Conservation (phyloP, 2,113 vertebrate species). For the Motacilla alba region DNA sequence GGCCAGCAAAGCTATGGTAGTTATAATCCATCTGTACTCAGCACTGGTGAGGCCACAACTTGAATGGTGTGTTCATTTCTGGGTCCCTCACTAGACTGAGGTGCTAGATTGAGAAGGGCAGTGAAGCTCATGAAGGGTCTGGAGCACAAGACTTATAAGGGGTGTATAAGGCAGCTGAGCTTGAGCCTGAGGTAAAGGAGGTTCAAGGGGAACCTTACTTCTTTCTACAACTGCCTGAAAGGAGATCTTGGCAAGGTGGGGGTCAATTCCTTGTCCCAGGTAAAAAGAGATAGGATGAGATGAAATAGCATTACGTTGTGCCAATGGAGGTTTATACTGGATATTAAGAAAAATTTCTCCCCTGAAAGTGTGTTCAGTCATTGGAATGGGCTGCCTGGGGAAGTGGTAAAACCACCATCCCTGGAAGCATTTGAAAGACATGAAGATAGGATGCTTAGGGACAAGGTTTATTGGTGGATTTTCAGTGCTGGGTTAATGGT, state of each 20-base stretch:
- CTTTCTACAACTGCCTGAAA: neutral
- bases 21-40: accelerated
- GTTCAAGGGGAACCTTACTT: accelerated
- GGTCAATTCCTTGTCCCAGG: accelerated
- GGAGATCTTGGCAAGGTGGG: accelerated
- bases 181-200: neutral
- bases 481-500: accelerated
- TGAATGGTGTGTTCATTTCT: neutral
- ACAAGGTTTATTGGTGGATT: neutral
- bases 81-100: neutral
- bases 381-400: neutral
- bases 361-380: accelerated
- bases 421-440: accelerated
- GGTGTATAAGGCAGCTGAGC: accelerated
- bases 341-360: neutral
- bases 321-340: neutral
- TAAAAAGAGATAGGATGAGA: accelerated
- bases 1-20: neutral
- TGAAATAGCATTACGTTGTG: accelerated
- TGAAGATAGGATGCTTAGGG: neutral
- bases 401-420: neutral
- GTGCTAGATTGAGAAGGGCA: accelerated
- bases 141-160: accelerated
- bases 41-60: neutral
- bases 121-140: accelerated